Base-by-base conservation (phyloP, 2,888 invertebrate species). In the Lasioglossum calceatum region DNA sequence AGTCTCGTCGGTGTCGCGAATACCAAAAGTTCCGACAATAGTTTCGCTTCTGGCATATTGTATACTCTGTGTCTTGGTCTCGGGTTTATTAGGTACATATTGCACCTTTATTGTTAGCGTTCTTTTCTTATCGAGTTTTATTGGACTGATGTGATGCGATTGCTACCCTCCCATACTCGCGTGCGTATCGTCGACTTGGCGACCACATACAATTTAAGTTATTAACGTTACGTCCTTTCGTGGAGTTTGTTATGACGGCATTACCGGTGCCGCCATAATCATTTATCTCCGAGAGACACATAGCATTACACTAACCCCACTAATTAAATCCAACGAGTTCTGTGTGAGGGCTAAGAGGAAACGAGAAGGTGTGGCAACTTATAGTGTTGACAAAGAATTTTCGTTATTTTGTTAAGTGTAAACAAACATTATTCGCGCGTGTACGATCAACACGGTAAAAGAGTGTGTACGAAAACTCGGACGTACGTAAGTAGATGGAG, bases 201-300 rank as follows among this genome's bases (percentile, higher is more conserved):
- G 12, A 58, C n/a, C n/a, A 4, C 12, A 58, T 58, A n/a, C 58
- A n/a, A n/a, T n/a, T 58, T n/a, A 58, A 58, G n/a, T 58, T 10
- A 36, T 32, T 44, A 77, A 23, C 23, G 70, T 4, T 36, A 23
- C 19, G 27, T 67, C 2, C n/a, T 44, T 72, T 16, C 23, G 50
- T 58, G 32, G 23, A 47, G n/a, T 78, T 75, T 39, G 39, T 71
- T 76, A 72, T 54, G 71, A 71, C 50, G 83, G 75, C 76, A 75
- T 79, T 71, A 50, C 82, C 78, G 78, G 78, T 54, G 75, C 44
- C 72, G 83, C 83, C 78, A 72, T 85, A 58, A 42, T 79, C 61
- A 71, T 71, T 58, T 27, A 78, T 75, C 27, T 75, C 32, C 71
- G 23, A 58, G 75, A 54, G 27, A 58, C 58, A 58, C n/a, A 58